phyloP scores from a whole-genome alignment of 2,797 vertebrate species.

The Etheostoma perlongum region DNA sequence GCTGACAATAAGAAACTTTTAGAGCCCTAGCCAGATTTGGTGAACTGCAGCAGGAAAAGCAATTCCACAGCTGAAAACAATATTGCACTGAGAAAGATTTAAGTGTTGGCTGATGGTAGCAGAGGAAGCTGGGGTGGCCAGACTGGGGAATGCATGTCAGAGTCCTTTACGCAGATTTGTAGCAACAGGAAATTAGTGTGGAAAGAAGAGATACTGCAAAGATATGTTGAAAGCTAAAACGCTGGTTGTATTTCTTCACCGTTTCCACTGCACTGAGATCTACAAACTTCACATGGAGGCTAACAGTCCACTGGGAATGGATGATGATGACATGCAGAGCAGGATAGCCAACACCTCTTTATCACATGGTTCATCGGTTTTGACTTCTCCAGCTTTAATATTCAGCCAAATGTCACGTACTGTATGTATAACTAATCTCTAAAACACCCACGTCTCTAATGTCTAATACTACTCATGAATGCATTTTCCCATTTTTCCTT shows the following conservation, averaged over 20 bases:
- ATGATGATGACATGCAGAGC: conserved; percentile 42
- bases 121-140: conserved; percentile 38
- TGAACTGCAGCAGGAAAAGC: conserved; percentile 40
- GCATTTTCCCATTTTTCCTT: neutral
- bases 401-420: conserved; percentile 8
- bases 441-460: conserved; percentile 4
- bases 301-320: conserved; percentile 37
- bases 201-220: conserved; percentile 33
- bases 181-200: conserved; percentile 47
- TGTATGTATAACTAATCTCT: neutral
- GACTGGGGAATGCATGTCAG: conserved; percentile 36
- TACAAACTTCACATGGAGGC: conserved; percentile 23
- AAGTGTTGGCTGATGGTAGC: conserved; percentile 25
- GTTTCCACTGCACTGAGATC: conserved; percentile 63
- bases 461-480: neutral
- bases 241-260: conserved; percentile 69
- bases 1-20: conserved; percentile 37
- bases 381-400: conserved; percentile 16
- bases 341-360: conserved; percentile 13
- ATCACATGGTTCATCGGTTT: conserved; percentile 22
- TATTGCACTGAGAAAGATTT: conserved; percentile 34
- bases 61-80: conserved; percentile 45
- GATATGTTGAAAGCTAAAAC: conserved; percentile 66
- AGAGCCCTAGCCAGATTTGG: conserved; percentile 1
- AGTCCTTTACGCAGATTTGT: conserved; percentile 68